Base-by-base conservation (phyloP, 1,140 invertebrate genomes). In the Muscidifurax raptorellus region DNA sequence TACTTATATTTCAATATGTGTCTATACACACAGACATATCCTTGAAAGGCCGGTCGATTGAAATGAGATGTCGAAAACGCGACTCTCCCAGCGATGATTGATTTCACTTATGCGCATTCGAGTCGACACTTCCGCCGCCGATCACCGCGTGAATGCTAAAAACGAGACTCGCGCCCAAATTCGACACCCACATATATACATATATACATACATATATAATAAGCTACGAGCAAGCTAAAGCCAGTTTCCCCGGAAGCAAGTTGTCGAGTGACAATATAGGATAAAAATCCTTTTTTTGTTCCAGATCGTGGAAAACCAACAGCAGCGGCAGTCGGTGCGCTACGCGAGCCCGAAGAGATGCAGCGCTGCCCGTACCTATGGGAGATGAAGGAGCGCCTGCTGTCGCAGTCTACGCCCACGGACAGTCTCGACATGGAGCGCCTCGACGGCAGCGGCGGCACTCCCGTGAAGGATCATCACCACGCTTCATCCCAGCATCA, bases 341-440 rank as follows among this genome's bases (percentile, higher is more conserved):
- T 52, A 80, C 89, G 87, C 88, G 90, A 91, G 87, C 80, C 90
- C 84, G 92, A 93, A 90, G 89, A 91, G 89, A 97, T 97, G 96
- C 96, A 97, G 95, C 96, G 96, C 93, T 97, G 96, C 93, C 97
- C 96, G 88, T 97, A 97, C 94, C 95, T 97, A 91, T 96, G 97
- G 94, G 97, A 97, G 95, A 97, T 97, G 97, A 97, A 97, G 94
- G 96, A 97, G 95, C 96, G 96, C 90, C 94, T 97, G 91, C 94
- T 97, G 88, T 95, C 94, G 87, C 94, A 96, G 89, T 95, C 94
- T 77, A 93, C 94, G 89, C 91, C 93, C 88, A 92, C 92, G 28
- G 93, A 93, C 85, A 93, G 92, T 88, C 87, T 93, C 86, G 93
- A 94, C 89, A 93, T 93, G 92, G 92, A 93, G 79, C 91, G 94